These are phyloP conservation scores for Poecilia wingei DNA, from an alignment of 2,797 vertebrate genomes.

Conservation along the genomic window DNA sequence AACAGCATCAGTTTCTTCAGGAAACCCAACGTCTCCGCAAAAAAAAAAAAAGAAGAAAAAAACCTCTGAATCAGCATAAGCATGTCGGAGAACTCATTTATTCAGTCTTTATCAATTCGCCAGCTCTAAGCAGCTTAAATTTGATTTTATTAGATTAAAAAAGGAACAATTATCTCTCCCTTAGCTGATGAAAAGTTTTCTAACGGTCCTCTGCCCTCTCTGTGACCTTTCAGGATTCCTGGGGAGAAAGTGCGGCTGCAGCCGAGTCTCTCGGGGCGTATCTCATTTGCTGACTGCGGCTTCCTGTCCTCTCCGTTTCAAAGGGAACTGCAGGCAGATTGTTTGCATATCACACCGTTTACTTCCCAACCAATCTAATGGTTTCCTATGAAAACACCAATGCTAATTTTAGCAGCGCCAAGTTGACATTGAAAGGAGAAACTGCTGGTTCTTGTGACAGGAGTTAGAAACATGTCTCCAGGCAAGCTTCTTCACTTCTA, in stretches of 20 bases:
- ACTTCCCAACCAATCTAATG: slow-evolving; percentile 23
- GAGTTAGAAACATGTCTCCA: slow-evolving; percentile 20
- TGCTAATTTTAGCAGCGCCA: neutral
- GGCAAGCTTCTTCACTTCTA: slow-evolving; percentile 6
- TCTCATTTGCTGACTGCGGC: slow-evolving; percentile 43
- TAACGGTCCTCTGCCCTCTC: slow-evolving; percentile 12
- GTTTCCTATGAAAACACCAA: slow-evolving; percentile 18
- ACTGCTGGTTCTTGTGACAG: slow-evolving; percentile 14
- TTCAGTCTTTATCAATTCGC: neutral
- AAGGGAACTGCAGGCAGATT: slow-evolving; percentile 37
- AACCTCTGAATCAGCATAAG: neutral
- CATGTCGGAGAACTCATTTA: neutral
- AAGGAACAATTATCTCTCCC: neutral
- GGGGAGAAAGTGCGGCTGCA: slow-evolving; percentile 21
- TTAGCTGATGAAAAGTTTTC: slow-evolving; percentile 8
- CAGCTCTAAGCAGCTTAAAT: neutral
- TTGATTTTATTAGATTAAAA: neutral
- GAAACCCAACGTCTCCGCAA: neutral
- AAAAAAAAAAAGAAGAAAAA: neutral
- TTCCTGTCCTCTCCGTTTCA: slow-evolving; percentile 43
- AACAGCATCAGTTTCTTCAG: slow-evolving; percentile 3
- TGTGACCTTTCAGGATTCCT: slow-evolving; percentile 33
- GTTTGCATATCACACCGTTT: slow-evolving; percentile 45
- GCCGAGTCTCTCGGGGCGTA: slow-evolving; percentile 30
- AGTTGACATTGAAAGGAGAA: slow-evolving; percentile 3